Conservation (phyloP, 37 sponge, comb jelly and placozoan genomes). For the Petrosia ficiformis region DNA sequence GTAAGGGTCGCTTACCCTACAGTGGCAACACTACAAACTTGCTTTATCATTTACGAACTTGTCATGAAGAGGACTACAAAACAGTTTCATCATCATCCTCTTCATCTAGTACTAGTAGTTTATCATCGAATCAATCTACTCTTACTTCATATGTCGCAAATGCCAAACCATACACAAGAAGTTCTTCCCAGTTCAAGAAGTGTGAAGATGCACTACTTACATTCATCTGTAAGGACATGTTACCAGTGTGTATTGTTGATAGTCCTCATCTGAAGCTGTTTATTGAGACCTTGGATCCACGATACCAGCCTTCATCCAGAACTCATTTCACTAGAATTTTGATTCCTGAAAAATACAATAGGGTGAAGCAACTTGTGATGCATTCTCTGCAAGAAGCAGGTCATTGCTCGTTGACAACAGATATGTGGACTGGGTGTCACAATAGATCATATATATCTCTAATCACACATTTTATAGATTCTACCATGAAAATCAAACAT, state of each 20-base stretch:
- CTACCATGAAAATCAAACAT: neutral
- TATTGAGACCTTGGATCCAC: neutral
- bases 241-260: neutral
- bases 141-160: neutral
- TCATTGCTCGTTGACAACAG: neutral
- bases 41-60: neutral
- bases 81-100: neutral
- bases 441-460: neutral
- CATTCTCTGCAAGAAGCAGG: neutral
- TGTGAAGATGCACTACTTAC: neutral
- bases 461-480: neutral
- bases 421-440: neutral
- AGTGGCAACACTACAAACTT: conserved; percentile 2
- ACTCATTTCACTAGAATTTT: neutral
- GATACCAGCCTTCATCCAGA: neutral
- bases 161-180: neutral
- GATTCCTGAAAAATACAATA: neutral
- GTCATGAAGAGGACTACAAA: neutral
- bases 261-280: neutral
- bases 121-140: neutral
- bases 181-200: neutral
- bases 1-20: neutral
- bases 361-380: neutral
- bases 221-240: neutral
- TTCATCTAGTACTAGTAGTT: neutral